These are phyloP conservation scores for Amitus sp. DNA, from an alignment of 2,888 invertebrate genomes.

Conservation along the genomic window DNA sequence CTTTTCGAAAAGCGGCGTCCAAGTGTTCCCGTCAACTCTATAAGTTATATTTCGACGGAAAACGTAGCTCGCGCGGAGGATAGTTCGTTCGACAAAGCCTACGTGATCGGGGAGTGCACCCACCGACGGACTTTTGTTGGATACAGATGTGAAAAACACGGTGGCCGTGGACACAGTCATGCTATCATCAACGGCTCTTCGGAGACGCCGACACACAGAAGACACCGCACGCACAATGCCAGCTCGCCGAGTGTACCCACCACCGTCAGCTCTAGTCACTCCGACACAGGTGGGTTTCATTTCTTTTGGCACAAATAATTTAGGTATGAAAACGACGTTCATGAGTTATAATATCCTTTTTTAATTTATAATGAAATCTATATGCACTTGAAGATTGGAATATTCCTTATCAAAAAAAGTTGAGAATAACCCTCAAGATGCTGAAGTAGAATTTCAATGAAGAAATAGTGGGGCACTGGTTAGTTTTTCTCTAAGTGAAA, in stretches of 20 bases:
- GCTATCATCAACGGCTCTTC: slow-evolving; percentile 58
- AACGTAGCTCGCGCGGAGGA: slow-evolving; percentile 56
- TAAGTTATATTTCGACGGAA: slow-evolving; percentile 61
- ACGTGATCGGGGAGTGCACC: slow-evolving; percentile 59
- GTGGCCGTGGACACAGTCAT: slow-evolving; percentile 46
- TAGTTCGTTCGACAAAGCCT: slow-evolving; percentile 50
- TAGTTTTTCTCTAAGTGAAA: no score
- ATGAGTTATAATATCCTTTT: no score
- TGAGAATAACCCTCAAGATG: no score
- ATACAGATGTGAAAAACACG: slow-evolving; percentile 61
- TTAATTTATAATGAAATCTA: no score
- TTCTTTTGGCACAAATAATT: no score
- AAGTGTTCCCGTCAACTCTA: slow-evolving; percentile 49
- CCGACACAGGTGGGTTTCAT: slow-evolving; percentile 55
- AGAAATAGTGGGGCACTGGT: no score
- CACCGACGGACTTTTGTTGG: slow-evolving; percentile 54
- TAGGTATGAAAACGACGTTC: background rate
- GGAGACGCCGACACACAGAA: slow-evolving; percentile 45
- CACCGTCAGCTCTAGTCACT: slow-evolving; percentile 57
- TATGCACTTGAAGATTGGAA: no score
- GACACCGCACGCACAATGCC: slow-evolving; percentile 57
- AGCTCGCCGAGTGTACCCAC: slow-evolving; percentile 60
- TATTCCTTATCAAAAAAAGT: no score
- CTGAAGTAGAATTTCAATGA: no score
- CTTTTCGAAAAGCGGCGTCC: slow-evolving; percentile 56